Evolutionary conservation across 2,113 vertebrate species (phyloP), one percentile per base, ranked within the genome.

Genomic region (Malurus alboscapulatus): DNA sequence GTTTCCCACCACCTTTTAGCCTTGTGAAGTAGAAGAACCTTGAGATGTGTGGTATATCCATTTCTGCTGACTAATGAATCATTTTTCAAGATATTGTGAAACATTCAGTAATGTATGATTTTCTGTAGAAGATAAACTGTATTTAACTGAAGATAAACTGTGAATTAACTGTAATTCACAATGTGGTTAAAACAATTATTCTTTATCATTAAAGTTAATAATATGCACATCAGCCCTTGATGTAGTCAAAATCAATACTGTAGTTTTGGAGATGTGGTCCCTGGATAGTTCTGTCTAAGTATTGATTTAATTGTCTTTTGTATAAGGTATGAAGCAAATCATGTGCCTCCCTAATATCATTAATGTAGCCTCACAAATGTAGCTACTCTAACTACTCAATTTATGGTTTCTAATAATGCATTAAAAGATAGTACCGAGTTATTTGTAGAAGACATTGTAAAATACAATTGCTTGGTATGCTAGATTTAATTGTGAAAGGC

Each of bases 271-370:
- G 96, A 98, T 98, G 97, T 97, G 97, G 98, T 98, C 98, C 95
- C 92, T 97, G 96, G 97, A 98, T 96, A 98, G 97, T 97, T 98
- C 98, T 98, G 94, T 97, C 97, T 98, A 97, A 94, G 95, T 98
- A 99, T 98, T 98, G 98, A 99, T 98, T 98, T 98, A 87, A 88
- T 97, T 98, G 98, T 98, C 98, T 98, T 99, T 99, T 98, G 98
- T 98, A 98, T 98, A 98, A 97, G 97, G 94, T 98, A 97, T 97
- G 97, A 98, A 98, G 97, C 97, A 98, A 98, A 98, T 98, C 97
- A 97, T 97, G 97, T 98, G 97, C 96, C 97, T 97, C 96, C 96
- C 97, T 98, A 97, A 97, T 98, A 98, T 97, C 97, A 97, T 98
- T 98, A 97, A 97, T 97, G 94, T 97, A 97, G 71, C 72, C 90